A percentile compares a stretch with the other conserved stretches of the same genome.
phyloP scores from a whole-genome alignment of 2,797 vertebrate species.

The Molossus alvarezi region DNA sequence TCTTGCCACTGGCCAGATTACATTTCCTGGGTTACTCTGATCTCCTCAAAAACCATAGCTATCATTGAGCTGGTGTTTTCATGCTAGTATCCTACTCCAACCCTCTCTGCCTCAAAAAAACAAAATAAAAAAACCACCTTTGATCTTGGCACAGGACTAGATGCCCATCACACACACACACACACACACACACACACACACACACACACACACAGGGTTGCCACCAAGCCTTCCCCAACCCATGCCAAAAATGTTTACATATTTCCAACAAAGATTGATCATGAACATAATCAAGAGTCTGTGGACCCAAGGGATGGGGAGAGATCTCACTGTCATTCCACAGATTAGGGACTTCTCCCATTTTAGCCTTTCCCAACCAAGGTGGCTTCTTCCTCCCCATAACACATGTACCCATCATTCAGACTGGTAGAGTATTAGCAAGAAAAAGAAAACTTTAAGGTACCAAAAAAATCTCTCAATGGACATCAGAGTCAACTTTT shows the following conservation, averaged over 20 bases:
- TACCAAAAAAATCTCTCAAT: constrained; percentile 4
- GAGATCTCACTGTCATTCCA: background rate
- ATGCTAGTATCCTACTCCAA: background rate
- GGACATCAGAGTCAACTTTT: background rate
- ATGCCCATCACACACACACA: background rate
- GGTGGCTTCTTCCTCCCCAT: background rate
- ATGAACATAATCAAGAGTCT: background rate
- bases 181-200: background rate
- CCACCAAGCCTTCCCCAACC: background rate
- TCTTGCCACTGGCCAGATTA: background rate
- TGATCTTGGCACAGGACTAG: background rate
- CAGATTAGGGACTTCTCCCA: background rate
- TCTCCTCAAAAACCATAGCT: constrained; percentile 53
- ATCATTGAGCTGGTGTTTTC: background rate
- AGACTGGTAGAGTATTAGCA: background rate
- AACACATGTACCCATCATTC: background rate
- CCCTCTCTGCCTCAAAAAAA: background rate
- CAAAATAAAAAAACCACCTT: background rate
- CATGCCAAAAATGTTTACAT: background rate
- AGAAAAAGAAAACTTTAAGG: background rate
- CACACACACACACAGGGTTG: background rate
- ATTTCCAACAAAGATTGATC: constrained; percentile 27
- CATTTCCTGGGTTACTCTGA: constrained; percentile 57
- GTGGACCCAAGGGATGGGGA: background rate
- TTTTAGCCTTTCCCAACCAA: background rate